These are phyloP conservation scores for Hirtodrosophila trivittata DNA, from an alignment of 2,888 invertebrate species.

Conservation along the genomic window DNA sequence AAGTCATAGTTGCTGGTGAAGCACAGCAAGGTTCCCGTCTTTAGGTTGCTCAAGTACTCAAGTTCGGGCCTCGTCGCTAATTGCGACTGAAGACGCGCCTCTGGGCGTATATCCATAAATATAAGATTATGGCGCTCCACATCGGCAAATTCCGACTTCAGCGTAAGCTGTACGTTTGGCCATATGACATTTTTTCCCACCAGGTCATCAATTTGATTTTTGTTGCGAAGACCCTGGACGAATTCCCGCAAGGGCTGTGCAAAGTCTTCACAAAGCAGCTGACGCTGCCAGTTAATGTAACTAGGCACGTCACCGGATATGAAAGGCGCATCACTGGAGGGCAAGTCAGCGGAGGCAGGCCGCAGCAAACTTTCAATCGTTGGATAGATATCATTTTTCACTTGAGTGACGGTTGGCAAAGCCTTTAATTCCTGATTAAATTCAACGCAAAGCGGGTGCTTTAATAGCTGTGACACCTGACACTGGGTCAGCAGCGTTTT, in stretches of 20 bases:
- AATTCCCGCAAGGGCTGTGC: constrained; percentile 88
- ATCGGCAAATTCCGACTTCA: constrained; percentile 69
- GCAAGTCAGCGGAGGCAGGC: constrained; percentile 82
- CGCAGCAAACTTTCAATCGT: constrained; percentile 83
- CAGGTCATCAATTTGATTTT: constrained; percentile 7
- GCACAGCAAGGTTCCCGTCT: constrained; percentile 88
- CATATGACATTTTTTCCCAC: constrained; percentile 36
- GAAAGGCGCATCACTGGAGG: constrained; percentile 85
- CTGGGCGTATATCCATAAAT: constrained; percentile 67
- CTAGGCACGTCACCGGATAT: constrained; percentile 80
- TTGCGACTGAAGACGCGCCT: neutral
- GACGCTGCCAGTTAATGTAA: constrained; percentile 92
- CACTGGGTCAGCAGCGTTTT: constrained; percentile 40
- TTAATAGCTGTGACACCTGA: constrained; percentile 5
- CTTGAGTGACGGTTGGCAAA: neutral
- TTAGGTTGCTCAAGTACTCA: constrained; percentile 54
- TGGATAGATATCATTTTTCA: constrained; percentile 84
- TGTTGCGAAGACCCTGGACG: constrained; percentile 47
- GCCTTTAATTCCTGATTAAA: constrained; percentile 30
- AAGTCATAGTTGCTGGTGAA: constrained; percentile 88
- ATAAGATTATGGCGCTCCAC: constrained; percentile 71
- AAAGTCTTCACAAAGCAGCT: constrained; percentile 91
- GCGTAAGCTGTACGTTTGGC: constrained; percentile 65
- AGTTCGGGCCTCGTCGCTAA: constrained; percentile 5
- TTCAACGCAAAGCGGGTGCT: constrained; percentile 36